Evolutionary conservation across 2,888 invertebrate genomes (phyloP), one percentile per base, ranked within the genome.

Genomic region (Crematogaster levior): DNA sequence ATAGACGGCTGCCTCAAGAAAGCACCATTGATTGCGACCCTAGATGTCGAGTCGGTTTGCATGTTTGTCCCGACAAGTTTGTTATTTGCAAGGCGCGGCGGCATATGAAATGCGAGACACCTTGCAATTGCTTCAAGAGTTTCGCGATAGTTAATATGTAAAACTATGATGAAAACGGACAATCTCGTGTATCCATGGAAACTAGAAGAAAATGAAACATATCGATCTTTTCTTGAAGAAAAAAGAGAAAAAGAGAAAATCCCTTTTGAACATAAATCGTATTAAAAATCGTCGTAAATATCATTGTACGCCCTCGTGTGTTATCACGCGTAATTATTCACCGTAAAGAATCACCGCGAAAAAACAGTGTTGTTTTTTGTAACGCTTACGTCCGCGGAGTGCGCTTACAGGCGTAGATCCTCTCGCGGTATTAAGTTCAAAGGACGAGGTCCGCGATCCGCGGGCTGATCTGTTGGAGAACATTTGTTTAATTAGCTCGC

Each of bases 401-500:
- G 77, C 68, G 70, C 72, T 72, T 73, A 27, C 60, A 15, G 21
- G n/a, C 30, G 84, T 75, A 73, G 27, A 27, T 61, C 21, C 48
- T 60, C 21, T 48, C 40, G 86, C 87, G 91, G 90, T 92, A 92
- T 91, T 86, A 91, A 92, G 92, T 90, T 93, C 92, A 92, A 93
- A 92, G 92, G 91, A 90, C 90, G 90, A 89, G 81, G n/a, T 85
- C 83, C 81, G 82, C 87, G 89, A 91, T 91, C 91, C 91, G 89
- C 89, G 88, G 77, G 82, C 87, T 89, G 91, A 91, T 90, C 89
- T 90, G 90, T 87, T 84, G 90, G 86, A 65, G 63, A 89, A 90
- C 92, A 91, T 92, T 93, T 92, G 92, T 94, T 93, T 94, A 94
- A 94, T 94, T 94, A 94, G 92, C 91, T 91, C 86, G 87, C 40